phyloP scores from a whole-genome alignment of 2,797 vertebrate species.

The Cirrhinus mrigala region DNA sequence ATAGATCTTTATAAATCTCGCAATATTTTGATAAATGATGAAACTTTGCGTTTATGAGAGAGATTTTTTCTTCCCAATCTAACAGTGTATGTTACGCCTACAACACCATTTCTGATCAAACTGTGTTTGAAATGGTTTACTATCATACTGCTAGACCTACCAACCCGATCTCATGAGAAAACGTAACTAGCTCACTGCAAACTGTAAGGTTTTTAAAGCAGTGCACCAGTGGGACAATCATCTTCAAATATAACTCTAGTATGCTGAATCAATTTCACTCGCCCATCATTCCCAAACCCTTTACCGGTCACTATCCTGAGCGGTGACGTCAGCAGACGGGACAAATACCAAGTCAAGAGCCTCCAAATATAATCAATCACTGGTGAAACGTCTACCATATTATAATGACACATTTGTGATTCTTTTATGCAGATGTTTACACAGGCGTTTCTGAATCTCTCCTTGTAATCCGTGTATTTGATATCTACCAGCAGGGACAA shows the following conservation, averaged over 20 bases:
- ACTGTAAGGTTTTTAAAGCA: not conserved
- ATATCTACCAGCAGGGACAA: not conserved
- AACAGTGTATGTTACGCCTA: not conserved
- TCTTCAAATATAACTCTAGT: not conserved
- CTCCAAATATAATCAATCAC: not conserved
- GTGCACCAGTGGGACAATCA: not conserved
- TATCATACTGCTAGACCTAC: not conserved
- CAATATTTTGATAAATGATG: not conserved
- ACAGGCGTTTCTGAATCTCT: not conserved
- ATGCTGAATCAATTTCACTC: not conserved
- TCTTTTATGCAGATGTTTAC: no score
- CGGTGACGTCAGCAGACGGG: not conserved
- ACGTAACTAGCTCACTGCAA: not conserved
- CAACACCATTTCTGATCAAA: not conserved
- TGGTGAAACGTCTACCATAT: not conserved
- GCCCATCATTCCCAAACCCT: not conserved
- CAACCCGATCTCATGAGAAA: not conserved
- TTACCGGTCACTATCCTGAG: slow-evolving; percentile 2
- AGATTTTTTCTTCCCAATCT: not conserved
- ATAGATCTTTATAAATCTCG: not conserved
- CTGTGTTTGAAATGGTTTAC: not conserved
- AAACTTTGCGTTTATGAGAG: not conserved
- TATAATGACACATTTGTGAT: no score
- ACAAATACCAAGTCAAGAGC: not conserved
- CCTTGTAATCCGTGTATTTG: not conserved